A percentile compares a stretch with the other conserved stretches of the same genome.
phyloP scores from a whole-genome alignment of 2,888 invertebrate genomes.

The Galerucella nymphaeae region DNA sequence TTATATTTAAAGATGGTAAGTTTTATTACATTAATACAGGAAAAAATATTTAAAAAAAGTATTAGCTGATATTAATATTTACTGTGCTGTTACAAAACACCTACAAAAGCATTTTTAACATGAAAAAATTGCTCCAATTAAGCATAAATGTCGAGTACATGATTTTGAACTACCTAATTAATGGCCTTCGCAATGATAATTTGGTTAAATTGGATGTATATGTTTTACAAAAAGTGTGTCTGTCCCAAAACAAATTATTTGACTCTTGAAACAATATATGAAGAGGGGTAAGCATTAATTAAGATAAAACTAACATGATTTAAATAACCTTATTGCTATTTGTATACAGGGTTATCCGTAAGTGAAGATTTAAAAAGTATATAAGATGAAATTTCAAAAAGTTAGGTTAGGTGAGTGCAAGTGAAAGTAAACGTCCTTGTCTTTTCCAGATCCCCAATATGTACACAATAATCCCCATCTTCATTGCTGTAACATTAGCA shows the following conservation, averaged over 20 bases:
- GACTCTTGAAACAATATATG: too few relatives aligned
- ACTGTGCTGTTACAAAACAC: slow-evolving; percentile 6
- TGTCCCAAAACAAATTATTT: too few relatives aligned
- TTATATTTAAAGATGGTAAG: neutral
- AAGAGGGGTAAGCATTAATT: too few relatives aligned
- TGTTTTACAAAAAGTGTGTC: neutral
- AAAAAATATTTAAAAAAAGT: neutral
- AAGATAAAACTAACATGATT: too few relatives aligned
- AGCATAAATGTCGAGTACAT: slow-evolving; percentile 3
- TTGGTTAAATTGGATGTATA: neutral
- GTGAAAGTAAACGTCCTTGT: neutral
- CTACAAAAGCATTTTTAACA: neutral
- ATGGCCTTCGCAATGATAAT: slow-evolving; percentile 3
- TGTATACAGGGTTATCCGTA: too few relatives aligned
- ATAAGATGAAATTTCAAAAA: too few relatives aligned
- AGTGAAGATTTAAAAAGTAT: too few relatives aligned
- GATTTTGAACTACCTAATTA: slow-evolving; percentile 11
- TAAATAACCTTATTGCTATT: too few relatives aligned
- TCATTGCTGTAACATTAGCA: neutral
- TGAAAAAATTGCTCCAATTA: slow-evolving; percentile 8
- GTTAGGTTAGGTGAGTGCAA: too few relatives aligned
- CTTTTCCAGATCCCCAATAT: slow-evolving; percentile 5
- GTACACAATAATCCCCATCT: neutral
- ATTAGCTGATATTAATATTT: neutral
- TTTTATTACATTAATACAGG: neutral